Base-by-base conservation (phyloP, 2,113 vertebrate genomes). In the Buteo buteo region DNA sequence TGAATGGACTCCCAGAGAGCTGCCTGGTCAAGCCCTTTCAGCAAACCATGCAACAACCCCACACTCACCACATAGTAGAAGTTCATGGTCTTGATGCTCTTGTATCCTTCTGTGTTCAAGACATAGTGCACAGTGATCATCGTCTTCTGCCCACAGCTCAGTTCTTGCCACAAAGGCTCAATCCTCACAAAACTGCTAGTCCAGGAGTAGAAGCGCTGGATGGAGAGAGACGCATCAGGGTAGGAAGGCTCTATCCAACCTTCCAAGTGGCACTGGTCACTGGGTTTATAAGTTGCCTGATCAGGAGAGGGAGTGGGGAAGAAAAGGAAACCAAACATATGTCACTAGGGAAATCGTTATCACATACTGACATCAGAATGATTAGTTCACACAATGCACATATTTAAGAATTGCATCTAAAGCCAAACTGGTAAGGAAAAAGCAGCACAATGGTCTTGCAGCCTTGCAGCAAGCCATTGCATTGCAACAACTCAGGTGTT, bases 131-230 rank as follows among this genome's bases (percentile, higher is more conserved):
- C 97, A 7, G 71, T 93, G 80, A 98, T 94, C 20, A 22, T 6
- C 15, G 12, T 91, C 58, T 62, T 83, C 67, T 96, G 82, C 34
- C 94, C 83, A 67, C 98, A 98, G 14, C 28, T 86, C 72, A 98
- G 71, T 14, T 96, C 91, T 73, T 92, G 79, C 88, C 65, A 81
- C 24, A 79, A 8, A 11, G 90, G 97, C 26, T 93, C 89, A 83
- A 97, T 96, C 64, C 96, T 97, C 42, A 98, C 67, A 94, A 98
- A 98, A 42, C 98, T 98, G 17, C 20, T 90, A 4, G 96, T 97
- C 93, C 88, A 94, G 40, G 98, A 98, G 82, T 98, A 98, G 78
- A 98, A 97, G 15, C 95, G 82, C 17, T 73, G 80, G 38, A 97
- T 9, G 1, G 82, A 94, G 54, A 96, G 3, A 44, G 74, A 86